Percentiles rank a stretch among this genome's conserved stretches.
These are phyloP conservation scores for Acrossocheilus fasciatus DNA, from an alignment of 2,797 vertebrate species.

Conservation along the genomic window DNA sequence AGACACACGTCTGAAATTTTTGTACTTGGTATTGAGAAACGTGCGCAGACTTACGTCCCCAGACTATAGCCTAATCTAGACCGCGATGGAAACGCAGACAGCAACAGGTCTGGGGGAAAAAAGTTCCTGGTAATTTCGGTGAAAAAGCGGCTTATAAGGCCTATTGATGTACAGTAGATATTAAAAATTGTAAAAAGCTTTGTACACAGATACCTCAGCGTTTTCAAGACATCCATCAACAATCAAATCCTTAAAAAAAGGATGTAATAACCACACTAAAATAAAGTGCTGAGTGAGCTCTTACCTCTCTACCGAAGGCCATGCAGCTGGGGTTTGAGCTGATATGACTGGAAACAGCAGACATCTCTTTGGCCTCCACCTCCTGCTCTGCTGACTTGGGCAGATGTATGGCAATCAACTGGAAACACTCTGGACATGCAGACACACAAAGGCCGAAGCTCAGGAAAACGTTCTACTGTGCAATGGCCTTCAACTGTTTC, in stretches of 20 bases:
- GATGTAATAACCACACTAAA: neutral
- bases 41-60: too few species aligned
- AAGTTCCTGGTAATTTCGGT: too few species aligned
- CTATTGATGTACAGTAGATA: neutral
- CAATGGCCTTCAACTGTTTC: neutral
- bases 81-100: too few species aligned
- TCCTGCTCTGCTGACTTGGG: slow-evolving; percentile 81
- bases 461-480: neutral
- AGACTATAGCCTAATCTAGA: too few species aligned
- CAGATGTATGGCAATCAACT: slow-evolving; percentile 85
- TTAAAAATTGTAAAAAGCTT: neutral
- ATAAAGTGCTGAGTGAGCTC: neutral
- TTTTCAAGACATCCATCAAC: neutral
- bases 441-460: neutral
- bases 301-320: slow-evolving; percentile 86
- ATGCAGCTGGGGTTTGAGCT: slow-evolving; percentile 76
- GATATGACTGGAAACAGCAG: slow-evolving; percentile 79
- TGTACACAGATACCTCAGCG: neutral
- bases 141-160: neutral
- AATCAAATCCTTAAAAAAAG: neutral
- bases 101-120: too few species aligned
- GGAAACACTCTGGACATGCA: slow-evolving; percentile 79
- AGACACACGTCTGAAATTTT: too few species aligned
- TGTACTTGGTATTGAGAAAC: too few species aligned
- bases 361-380: slow-evolving; percentile 79